phyloP scores from a whole-genome alignment of 1,140 invertebrate genomes.

The Drosophila gunungcola region DNA sequence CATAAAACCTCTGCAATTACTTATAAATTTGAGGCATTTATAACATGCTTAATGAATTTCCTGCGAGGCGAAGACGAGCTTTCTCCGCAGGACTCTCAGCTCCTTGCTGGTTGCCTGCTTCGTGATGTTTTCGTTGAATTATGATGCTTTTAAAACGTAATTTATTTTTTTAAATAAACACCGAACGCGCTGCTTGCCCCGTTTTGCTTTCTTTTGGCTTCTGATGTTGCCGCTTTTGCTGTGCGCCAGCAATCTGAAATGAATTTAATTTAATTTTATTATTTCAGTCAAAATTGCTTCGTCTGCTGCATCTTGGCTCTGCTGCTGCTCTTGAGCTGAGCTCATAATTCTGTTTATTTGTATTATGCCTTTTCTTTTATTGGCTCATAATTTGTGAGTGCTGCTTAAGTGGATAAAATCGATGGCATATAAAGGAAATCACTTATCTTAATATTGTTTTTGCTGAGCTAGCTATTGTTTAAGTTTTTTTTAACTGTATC shows the following conservation, averaged over 20 bases:
- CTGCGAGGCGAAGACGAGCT: constrained; percentile 49
- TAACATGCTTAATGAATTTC: constrained; percentile 81
- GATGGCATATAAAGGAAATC: constrained; percentile 3
- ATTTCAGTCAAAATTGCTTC: constrained; percentile 74
- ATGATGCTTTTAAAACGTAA: constrained; percentile 82
- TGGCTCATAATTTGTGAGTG: constrained; percentile 50
- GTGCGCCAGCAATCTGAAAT: constrained; percentile 70
- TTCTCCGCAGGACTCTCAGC: constrained; percentile 4
- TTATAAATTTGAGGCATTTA: constrained; percentile 80
- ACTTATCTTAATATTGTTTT: neutral
- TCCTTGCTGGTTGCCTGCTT: constrained; percentile 38
- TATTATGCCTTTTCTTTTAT: constrained; percentile 54
- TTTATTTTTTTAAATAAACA: constrained; percentile 82
- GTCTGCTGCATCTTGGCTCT: constrained; percentile 35
- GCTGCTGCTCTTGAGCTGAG: constrained; percentile 43
- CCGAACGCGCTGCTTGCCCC: constrained; percentile 41
- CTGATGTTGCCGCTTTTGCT: constrained; percentile 32
- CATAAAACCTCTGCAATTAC: constrained; percentile 81
- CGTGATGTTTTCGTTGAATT: constrained; percentile 80
- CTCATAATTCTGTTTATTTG: constrained; percentile 69
- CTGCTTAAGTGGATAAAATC: constrained; percentile 51
- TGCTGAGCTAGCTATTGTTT: neutral
- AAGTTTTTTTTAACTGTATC: constrained; percentile 10
- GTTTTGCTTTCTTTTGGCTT: constrained; percentile 18
- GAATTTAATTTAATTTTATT: constrained; percentile 82